Base-by-base conservation (phyloP, 2,888 invertebrate genomes). In the Harpalus rufipes region DNA sequence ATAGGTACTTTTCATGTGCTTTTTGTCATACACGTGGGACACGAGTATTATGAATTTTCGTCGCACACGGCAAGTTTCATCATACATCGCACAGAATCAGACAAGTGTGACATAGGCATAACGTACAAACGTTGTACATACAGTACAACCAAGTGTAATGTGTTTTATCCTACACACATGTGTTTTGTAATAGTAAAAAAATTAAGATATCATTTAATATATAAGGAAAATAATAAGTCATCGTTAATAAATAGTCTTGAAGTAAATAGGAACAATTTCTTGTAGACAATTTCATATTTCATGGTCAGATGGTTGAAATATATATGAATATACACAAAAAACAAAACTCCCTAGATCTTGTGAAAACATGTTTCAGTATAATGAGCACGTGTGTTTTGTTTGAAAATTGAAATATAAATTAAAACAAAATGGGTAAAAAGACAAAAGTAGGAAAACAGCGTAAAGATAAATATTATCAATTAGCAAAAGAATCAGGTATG, bases 401-500 rank as follows among this genome's bases (percentile, higher is more conserved):
- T 81, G 41, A 81, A 74, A 59, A 61, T 68, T 16, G 8, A 14
- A 44, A 74, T 41, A 59, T 68, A 44, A 32, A 82, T 76, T 82
- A 65, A 81, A 32, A 51, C 86, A 94, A 92, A 91, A 98, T 98
- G 98, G 98, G 97, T 80, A 97, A 97, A 91, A 99, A 99, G 91
- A 92, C 94, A 10, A 99, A 99, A 95, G 94, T 97, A 91, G 99
- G 99, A 93, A 99, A 99, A 92, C 97, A 98, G 91, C 95, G 99
- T 74, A 97, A 96, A 91, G 99, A 99, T 94, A 99, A 98, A 93
- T 99, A 97, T 92, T 99, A 99, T 92, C 97, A 98, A 89, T 93
- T 99, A 88, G 99, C 99, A 8, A 99, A 99, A 91, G 99, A 99
- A 93, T 98, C 98, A 89, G 99, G 98, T 97, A 92, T 90, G 90